Conservation (phyloP, 2,888 invertebrate genomes). For the Lingula anatina region DNA sequence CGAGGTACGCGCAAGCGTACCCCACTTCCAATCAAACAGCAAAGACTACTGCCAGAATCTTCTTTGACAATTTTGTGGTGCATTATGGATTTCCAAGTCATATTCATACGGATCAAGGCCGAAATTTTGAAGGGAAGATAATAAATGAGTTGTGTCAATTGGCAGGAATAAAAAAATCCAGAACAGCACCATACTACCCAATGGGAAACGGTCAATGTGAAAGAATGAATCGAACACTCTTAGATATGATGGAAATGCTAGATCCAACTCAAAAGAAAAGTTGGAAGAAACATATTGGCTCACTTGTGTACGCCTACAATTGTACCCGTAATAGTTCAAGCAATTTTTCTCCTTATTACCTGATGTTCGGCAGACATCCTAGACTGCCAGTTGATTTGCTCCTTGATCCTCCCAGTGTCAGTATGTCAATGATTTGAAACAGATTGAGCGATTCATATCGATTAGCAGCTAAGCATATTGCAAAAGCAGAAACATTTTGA, state of each 20-base stretch:
- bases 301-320: conserved; percentile 7
- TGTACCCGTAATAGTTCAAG: conserved; percentile 5
- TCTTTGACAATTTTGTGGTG: conserved; percentile 4
- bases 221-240: conserved; percentile 4
- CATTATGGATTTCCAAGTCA: conserved; percentile 7
- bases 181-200: conserved; percentile 7
- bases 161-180: conserved; percentile 8
- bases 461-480: too few species aligned
- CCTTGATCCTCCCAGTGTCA: too few species aligned
- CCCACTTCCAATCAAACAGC: conserved; percentile 7
- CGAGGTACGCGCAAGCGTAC: conserved; percentile 2
- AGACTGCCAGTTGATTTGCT: conserved; percentile 6
- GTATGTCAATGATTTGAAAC: too few species aligned
- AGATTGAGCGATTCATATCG: too few species aligned
- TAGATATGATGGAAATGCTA: conserved; percentile 6
- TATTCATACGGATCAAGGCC: conserved; percentile 11
- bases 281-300: conserved; percentile 2
- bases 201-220: conserved; percentile 7
- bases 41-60: conserved; percentile 5
- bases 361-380: conserved; percentile 8
- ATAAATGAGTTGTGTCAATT: conserved; percentile 4
- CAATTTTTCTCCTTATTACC: not conserved
- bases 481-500: too few species aligned
- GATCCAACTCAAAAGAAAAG: conserved; percentile 2
- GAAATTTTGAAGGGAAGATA: conserved; percentile 6